Evolutionary conservation across 2,888 invertebrate species (phyloP), one percentile per base, ranked within the genome.

Genomic region (Nipponacmea schrenckii): DNA sequence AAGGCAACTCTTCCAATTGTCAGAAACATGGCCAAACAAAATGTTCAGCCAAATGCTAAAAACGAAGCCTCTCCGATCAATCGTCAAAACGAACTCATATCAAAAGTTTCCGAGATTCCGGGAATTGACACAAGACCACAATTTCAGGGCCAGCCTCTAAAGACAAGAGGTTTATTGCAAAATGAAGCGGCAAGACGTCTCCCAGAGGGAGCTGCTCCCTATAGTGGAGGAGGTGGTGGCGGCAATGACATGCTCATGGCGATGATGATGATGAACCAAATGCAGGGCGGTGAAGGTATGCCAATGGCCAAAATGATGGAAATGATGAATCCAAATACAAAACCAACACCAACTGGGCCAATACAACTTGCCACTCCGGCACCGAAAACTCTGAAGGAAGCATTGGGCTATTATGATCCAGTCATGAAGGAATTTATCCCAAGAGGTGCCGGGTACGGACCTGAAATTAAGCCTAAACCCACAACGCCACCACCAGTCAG

Each of bases 381-480:
- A 39, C 39, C 39, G 10, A 39, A 39, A 39, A 39, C 39, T 39
- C 8, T 39, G 39, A 56, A 56, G 10, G 12, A 24, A 56, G 24
- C 20, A 20, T 14, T 56, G 20, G 56, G 56, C 3, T 56, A 56
- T 56, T 56, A 12, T 24, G 56, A 56, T 56, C 56, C 56, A 56
- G 56, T 56, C 14, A 56, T 56, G 56, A 20, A 10, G 24, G 56
- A 56, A 56, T 56, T 56, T 56, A 56, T 56, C 20, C 56, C 56
- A 20, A 12, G 24, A 24, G 20, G 24, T 12, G 56, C 56, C 56
- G 14, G 20, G 56, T 56, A 56, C 24, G 56, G 56, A 24, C 56
- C 56, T 10, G 56, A 56, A 56, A 56, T 56, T 24, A 24, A 20
- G 10, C 56, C 56, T 15, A 56, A 56, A 56, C 56, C 12, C 5